Base-by-base conservation (phyloP, 2,888 invertebrate genomes). In the Drosophila eohydei region DNA sequence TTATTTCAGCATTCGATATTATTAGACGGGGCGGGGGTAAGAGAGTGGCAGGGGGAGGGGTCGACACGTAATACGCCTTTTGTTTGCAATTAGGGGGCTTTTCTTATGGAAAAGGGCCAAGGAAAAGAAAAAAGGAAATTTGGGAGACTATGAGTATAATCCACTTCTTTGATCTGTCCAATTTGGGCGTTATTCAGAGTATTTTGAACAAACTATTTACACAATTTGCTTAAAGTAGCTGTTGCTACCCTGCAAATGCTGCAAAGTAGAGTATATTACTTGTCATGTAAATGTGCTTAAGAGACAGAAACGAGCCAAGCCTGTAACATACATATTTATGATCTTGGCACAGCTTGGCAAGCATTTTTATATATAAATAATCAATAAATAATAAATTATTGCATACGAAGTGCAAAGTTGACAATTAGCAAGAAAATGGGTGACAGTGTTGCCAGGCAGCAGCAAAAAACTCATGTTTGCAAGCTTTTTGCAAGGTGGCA, bases 11-110 rank as follows among this genome's bases (percentile, higher is more conserved):
- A 55, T 69, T 78, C 74, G 70, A 54, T 50, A 34, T 63, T 56
- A 56, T 51, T 30, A 16, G 21, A 32, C n/a, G 32, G 30, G 28
- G 28, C 8, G 50, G 14, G 8, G 12, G 4, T 28, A 4, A 11
- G 26, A 4, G 41, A 9, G n/a, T 4, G 11, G 16, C 11, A 9
- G 28, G 36, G 43, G 32, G 16, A 32, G n/a, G 30, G 51, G 14
- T 12, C 1, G 30, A 38, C 46, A 62, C 52, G 26, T 12, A 38
- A 38, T 26, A 52, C 52, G 57, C 71, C 56, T 58, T 70, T 11
- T 70, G 59, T 74, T 72, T 72, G 59, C 76, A 80, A 83, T 83
- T 83, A 76, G 73, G 69, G 55, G 70, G 69, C 71, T 75, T 56
- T 69, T 52, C 65, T 48, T 16, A 48, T n/a, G n/a, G 30, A 2